Evolutionary conservation across 2,797 vertebrate species (phyloP).

Genomic region (Crax fasciolata): DNA sequence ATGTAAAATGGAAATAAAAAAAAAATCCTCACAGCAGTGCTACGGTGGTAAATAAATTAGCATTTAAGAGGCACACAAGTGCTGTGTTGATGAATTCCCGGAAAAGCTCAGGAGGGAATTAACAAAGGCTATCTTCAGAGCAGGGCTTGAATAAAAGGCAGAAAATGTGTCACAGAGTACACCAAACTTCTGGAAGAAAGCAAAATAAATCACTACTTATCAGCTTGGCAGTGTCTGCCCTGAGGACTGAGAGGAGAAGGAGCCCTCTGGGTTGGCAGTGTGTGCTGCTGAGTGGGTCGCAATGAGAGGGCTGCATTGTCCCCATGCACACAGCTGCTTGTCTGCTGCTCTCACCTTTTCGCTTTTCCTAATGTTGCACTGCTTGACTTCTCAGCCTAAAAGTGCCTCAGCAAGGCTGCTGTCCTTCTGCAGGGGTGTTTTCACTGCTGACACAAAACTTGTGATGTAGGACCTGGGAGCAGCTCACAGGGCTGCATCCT

Average conservation of each 20-base stretch:
- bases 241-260: neutral
- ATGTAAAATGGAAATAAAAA: neutral
- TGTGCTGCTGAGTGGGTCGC: accelerated
- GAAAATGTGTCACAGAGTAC: neutral
- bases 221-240: neutral
- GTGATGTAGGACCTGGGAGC: neutral
- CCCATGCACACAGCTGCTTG: accelerated
- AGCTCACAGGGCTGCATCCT: neutral
- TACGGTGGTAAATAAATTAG: neutral
- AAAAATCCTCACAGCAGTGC: neutral
- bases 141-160: neutral
- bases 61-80: constrained; percentile 19
- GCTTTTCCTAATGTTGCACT: accelerated
- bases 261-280: neutral
- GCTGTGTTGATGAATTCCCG: neutral
- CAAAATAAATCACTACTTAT: neutral
- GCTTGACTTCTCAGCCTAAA: neutral
- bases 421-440: neutral
- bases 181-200: neutral
- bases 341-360: neutral
- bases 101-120: constrained; percentile 34
- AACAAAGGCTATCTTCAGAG: constrained; percentile 1
- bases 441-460: neutral
- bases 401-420: neutral
- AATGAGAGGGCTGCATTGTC: accelerated